Evolutionary conservation across 2,888 invertebrate species (phyloP).

Genomic region (Athalia circularis): DNA sequence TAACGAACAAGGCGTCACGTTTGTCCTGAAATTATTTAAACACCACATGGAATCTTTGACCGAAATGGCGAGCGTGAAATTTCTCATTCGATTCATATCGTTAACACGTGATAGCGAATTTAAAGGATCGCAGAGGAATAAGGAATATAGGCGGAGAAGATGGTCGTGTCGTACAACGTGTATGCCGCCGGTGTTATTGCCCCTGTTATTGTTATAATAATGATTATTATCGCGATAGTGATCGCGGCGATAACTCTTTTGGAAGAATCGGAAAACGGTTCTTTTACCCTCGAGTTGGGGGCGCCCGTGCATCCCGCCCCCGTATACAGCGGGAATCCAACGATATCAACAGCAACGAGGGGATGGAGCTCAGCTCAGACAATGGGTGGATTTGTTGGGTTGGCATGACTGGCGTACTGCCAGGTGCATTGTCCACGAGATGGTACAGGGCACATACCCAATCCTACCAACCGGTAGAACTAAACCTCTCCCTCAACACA

Average conservation of each 20-base stretch:
- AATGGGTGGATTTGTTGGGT: conserved; percentile 57
- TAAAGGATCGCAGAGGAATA: neutral
- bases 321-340: conserved; percentile 15
- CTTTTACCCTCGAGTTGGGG: neutral
- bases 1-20: neutral
- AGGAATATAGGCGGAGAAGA: no score
- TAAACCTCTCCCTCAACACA: conserved; percentile 58
- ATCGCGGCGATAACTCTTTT: conserved; percentile 26
- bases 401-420: conserved; percentile 63
- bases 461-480: conserved; percentile 25
- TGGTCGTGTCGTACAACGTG: neutral
- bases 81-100: conserved; percentile 13
- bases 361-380: conserved; percentile 59
- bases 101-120: neutral
- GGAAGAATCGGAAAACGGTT: conserved; percentile 6
- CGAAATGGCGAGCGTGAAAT: conserved; percentile 13
- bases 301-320: neutral
- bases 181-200: neutral
- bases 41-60: neutral
- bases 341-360: conserved; percentile 54
- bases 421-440: conserved; percentile 67
- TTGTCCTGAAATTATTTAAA: neutral
- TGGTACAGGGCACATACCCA: conserved; percentile 54
- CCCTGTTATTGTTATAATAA: conserved; percentile 13
- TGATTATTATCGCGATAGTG: conserved; percentile 14